Evolutionary conservation across 2,113 vertebrate genomes (phyloP).

Genomic region (Nibea albiflora): DNA sequence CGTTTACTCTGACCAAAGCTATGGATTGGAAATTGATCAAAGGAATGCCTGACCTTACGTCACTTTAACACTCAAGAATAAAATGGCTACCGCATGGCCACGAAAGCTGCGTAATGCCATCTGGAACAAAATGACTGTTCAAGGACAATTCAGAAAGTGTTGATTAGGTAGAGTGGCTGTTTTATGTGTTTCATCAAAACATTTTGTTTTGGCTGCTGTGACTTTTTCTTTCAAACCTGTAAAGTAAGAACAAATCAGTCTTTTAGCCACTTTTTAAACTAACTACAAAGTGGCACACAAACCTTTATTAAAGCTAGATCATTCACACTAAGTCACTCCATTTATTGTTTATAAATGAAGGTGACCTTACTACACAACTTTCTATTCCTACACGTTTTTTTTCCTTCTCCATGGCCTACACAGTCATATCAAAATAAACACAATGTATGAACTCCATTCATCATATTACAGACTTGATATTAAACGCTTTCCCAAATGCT

Average conservation of each 20-base stretch:
- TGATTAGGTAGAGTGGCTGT: slow-evolving; percentile 9
- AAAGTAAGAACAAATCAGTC: slow-evolving; percentile 13
- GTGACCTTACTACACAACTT: slow-evolving; percentile 21
- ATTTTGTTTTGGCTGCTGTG: slow-evolving; percentile 10
- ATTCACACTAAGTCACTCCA: slow-evolving; percentile 21
- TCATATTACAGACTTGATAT: slow-evolving; percentile 60
- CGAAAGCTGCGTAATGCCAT: slow-evolving; percentile 17
- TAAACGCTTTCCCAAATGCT: slow-evolving; percentile 64
- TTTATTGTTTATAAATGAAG: slow-evolving; percentile 31
- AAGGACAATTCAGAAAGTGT: slow-evolving; percentile 7
- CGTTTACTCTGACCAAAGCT: slow-evolving; percentile 23
- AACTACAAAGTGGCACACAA: not conserved
- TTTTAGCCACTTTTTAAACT: not conserved
- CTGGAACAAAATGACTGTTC: slow-evolving; percentile 33
- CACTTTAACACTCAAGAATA: slow-evolving; percentile 7
- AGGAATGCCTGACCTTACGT: slow-evolving; percentile 18
- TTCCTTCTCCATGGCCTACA: slow-evolving; percentile 5
- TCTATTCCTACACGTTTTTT: slow-evolving; percentile 1
- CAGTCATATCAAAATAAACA: slow-evolving; percentile 55
- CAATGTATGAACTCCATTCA: slow-evolving; percentile 47
- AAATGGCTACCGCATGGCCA: slow-evolving; percentile 12
- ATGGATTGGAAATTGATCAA: slow-evolving; percentile 28
- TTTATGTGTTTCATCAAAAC: slow-evolving; percentile 10
- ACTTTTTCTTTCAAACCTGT: not conserved
- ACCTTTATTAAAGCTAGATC: slow-evolving; percentile 23